Evolutionary conservation across 2,113 vertebrate genomes (phyloP).

Genomic region (Eolophus roseicapilla): DNA sequence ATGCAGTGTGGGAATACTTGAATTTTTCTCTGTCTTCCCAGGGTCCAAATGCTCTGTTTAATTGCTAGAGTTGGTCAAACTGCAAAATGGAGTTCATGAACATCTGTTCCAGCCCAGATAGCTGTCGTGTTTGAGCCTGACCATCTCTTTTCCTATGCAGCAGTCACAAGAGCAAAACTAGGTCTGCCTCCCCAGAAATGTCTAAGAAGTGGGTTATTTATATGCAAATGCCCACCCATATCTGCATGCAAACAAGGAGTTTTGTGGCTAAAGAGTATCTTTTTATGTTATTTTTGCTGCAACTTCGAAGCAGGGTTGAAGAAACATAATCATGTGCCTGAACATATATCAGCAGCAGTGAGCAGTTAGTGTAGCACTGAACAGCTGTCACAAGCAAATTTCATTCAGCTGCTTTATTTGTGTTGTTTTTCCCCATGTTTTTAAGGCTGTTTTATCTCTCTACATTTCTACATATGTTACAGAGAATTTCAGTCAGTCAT

Average conservation of each 20-base stretch:
- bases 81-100: background rate
- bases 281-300: background rate
- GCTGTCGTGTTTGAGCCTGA: background rate
- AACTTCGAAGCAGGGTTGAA: background rate
- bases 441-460: background rate
- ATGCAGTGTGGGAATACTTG: fast-evolving
- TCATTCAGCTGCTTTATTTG: background rate
- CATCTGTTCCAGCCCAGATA: background rate
- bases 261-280: background rate
- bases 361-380: fast-evolving
- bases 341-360: background rate
- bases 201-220: background rate
- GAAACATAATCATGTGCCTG: background rate
- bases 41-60: background rate
- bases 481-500: background rate
- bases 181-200: background rate
- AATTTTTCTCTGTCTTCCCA: background rate
- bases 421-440: background rate
- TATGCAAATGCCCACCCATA: background rate
- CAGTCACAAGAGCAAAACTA: background rate
- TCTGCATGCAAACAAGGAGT: background rate
- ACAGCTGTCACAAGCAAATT: background rate
- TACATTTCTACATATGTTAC: background rate
- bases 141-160: background rate
- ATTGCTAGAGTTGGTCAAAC: background rate